These are phyloP conservation scores for Macropis europaea DNA, from an alignment of 2,888 invertebrate genomes.

Conservation along the genomic window DNA sequence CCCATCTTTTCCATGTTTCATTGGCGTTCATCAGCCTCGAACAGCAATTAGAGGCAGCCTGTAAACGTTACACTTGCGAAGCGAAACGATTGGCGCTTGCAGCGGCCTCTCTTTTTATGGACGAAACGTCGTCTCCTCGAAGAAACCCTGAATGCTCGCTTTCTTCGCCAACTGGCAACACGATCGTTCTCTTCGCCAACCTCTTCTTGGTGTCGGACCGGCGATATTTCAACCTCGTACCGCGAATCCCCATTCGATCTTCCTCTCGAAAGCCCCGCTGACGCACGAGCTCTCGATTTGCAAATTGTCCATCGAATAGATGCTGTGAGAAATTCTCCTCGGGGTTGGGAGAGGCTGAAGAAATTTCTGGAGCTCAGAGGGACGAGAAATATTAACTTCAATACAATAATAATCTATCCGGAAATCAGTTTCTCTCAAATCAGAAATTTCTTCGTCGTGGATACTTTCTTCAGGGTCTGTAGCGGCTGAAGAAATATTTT, in stretches of 20 bases:
- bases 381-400: too few species aligned
- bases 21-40: conserved; percentile 67
- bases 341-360: too few species aligned
- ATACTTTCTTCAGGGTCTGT: too few species aligned
- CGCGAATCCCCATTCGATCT: conserved; percentile 38
- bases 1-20: conserved; percentile 58
- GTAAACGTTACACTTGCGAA: conserved; percentile 67
- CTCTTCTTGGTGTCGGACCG: conserved; percentile 53
- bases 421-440: too few species aligned
- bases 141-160: conserved; percentile 66
- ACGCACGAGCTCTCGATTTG: too few species aligned
- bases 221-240: conserved; percentile 60
- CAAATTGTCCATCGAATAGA: too few species aligned
- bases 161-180: conserved; percentile 63
- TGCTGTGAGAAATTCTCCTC: too few species aligned
- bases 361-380: too few species aligned
- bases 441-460: too few species aligned
- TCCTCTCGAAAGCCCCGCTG: too few species aligned
- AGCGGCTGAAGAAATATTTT: too few species aligned
- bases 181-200: conserved; percentile 58
- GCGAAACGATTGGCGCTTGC: conserved; percentile 65
- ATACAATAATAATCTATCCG: too few species aligned
- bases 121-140: conserved; percentile 60
- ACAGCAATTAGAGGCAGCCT: conserved; percentile 69
- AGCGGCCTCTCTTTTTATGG: conserved; percentile 62